Percentiles rank a stretch among this genome's conserved stretches.
Conservation (phyloP, 2,113 vertebrate genomes). For the Zosterops hypoxanthus region DNA sequence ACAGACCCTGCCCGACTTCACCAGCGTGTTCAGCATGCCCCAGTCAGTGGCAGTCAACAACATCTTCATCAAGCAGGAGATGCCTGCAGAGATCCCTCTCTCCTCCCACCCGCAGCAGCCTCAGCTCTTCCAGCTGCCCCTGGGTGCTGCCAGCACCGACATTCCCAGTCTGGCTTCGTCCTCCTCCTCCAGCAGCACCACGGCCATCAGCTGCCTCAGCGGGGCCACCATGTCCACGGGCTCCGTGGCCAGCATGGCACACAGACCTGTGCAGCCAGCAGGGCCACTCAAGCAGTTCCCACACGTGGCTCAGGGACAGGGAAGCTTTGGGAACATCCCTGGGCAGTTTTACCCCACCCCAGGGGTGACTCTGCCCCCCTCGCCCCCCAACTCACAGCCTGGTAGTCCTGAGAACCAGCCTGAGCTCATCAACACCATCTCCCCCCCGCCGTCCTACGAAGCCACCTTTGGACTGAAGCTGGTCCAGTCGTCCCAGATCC, state of each 20-base stretch:
- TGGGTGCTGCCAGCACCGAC: not conserved
- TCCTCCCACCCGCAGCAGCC: conserved; percentile 69
- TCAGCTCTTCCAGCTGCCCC: conserved; percentile 85
- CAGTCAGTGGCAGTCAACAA: conserved; percentile 80
- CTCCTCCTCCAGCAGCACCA: conserved; percentile 55
- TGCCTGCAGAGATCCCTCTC: conserved; percentile 73
- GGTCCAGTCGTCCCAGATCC: conserved; percentile 70
- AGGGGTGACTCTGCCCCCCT: conserved; percentile 85
- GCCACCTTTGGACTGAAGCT: conserved; percentile 75
- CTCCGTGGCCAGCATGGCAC: not conserved
- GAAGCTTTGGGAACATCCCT: conserved; percentile 63
- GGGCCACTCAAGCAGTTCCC: conserved; percentile 55
- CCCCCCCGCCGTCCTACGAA: conserved; percentile 80
- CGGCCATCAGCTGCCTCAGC: conserved; percentile 81
- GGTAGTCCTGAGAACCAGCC: conserved; percentile 86
- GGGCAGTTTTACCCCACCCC: conserved; percentile 77
- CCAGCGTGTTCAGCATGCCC: conserved; percentile 88
- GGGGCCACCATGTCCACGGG: conserved; percentile 70
- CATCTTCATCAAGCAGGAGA: conserved; percentile 88
- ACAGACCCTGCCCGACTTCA: conserved; percentile 90
- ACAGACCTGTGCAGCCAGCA: not conserved
- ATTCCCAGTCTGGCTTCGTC: conserved; percentile 73
- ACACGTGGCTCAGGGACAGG: not conserved
- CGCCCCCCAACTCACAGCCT: conserved; percentile 90
- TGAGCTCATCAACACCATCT: conserved; percentile 76